Base-by-base conservation (phyloP, 2,797 vertebrate genomes). In the Fistularia commersonii region DNA sequence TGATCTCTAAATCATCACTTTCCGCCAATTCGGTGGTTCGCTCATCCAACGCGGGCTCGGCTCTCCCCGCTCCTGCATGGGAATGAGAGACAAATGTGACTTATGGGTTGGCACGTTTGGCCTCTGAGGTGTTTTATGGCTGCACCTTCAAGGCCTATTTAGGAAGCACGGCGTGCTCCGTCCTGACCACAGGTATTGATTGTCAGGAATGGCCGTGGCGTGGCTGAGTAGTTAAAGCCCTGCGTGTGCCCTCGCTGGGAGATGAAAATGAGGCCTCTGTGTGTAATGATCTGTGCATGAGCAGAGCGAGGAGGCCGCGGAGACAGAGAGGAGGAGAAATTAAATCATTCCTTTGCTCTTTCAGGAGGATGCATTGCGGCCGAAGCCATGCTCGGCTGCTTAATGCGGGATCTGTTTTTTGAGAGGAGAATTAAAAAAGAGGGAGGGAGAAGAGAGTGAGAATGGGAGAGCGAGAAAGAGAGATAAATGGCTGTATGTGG, bases 211-310 rank as follows among this genome's bases (percentile, higher is more conserved):
- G 84, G 70, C 72, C 53, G 45, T 69, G 72, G 83, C 52, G 66
- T 80, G 77, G 75, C 77, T 64, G 81, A 80, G 83, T 84, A 87
- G 83, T 87, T 89, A 89, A 88, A 88, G 77, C 80, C 77, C 73
- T 71, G 80, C 64, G 41, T 84, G 77, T 74, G 77, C 77, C 79
- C 81, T 85, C 76, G 52, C 81, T 68, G 79, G 82, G 76, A 88
- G 83, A 90, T 87, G 88, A 88, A 89, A 90, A 89, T 82, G 80
- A 87, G 82, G 81, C 83, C 84, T 88, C 75, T 77, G 87, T 88
- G 88, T 88, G 84, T 90, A 91, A 90, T 91, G 87, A 91, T 89
- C 83, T 89, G 89, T 87, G 87, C 82, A 84, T 84, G 85, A 85
- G 83, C 69, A 77, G 75, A 63, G 63, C 76, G 80, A 88, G 68